phyloP scores from a whole-genome alignment of 2,113 vertebrate genomes.

The Entomyzon cyanotis region DNA sequence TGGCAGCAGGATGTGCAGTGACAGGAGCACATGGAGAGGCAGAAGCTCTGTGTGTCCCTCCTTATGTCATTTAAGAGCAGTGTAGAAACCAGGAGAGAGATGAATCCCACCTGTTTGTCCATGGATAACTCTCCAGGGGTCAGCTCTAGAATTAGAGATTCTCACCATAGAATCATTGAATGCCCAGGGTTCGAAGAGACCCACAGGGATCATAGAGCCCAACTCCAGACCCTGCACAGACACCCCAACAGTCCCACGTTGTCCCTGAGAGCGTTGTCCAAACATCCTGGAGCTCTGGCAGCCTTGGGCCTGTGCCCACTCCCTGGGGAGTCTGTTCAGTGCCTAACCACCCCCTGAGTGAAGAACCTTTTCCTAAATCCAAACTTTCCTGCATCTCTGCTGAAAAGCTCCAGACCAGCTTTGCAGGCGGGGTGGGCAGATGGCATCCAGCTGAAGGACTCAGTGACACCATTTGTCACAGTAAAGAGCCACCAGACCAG shows the following conservation, averaged over 20 bases:
- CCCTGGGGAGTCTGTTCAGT: not conserved
- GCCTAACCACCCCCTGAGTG: no score
- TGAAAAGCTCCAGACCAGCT: not conserved
- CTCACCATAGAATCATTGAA: not conserved
- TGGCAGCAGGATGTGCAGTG: not conserved
- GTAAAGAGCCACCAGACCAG: conserved; percentile 21
- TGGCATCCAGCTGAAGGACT: conserved; percentile 15
- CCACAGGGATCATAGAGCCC: not conserved
- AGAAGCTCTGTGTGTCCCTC: fast-evolving
- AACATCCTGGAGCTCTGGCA: not conserved
- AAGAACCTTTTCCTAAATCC: not conserved
- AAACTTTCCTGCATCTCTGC: not conserved
- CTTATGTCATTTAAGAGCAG: not conserved
- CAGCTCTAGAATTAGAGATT: not conserved
- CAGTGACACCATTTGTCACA: not conserved
- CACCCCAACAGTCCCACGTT: not conserved
- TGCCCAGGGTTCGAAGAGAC: not conserved
- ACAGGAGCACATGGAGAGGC: not conserved
- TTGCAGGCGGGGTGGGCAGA: not conserved
- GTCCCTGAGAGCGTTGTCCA: not conserved
- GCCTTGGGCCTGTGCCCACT: not conserved
- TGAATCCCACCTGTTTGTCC: not conserved
- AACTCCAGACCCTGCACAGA: not conserved
- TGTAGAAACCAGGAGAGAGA: not conserved
- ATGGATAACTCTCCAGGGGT: not conserved